These are phyloP conservation scores for Enteromius treurensis DNA, from an alignment of 2,797 vertebrate genomes.

Conservation along the genomic window DNA sequence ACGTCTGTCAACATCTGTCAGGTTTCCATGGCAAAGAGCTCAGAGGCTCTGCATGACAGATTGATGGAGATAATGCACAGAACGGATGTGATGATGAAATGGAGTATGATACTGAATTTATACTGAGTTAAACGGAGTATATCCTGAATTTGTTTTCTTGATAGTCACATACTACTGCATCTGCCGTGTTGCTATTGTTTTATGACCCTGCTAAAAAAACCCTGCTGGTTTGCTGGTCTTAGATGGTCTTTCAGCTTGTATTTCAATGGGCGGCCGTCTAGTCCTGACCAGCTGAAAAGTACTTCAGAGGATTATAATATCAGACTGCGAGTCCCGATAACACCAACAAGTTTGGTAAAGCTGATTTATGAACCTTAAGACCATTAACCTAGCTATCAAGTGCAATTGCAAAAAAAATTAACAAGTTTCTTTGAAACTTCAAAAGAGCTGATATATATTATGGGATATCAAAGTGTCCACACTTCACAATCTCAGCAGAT, in stretches of 20 bases:
- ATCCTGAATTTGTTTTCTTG: not conserved
- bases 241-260: not conserved
- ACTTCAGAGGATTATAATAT: not conserved
- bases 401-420: not conserved
- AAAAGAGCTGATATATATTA: not conserved
- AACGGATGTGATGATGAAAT: not conserved
- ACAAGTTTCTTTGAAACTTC: not conserved
- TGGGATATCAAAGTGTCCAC: not conserved
- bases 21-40: slow-evolving; percentile 35
- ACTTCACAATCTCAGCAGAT: not conserved
- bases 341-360: not conserved
- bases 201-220: not conserved
- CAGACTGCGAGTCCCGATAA: not conserved
- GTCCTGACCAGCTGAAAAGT: not conserved
- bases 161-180: not conserved
- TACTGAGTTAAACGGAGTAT: not conserved
- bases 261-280: no score
- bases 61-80: slow-evolving; percentile 27
- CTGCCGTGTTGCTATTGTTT: not conserved
- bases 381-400: not conserved
- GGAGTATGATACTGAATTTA: not conserved
- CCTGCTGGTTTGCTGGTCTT: not conserved
- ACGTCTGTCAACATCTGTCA: slow-evolving; percentile 49
- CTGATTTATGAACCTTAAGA: not conserved
- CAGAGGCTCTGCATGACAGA: slow-evolving; percentile 16